Percentiles rank a stretch among this genome's conserved stretches.
phyloP scores from a whole-genome alignment of 2,797 vertebrate species.

The Sorex maritimensis region DNA sequence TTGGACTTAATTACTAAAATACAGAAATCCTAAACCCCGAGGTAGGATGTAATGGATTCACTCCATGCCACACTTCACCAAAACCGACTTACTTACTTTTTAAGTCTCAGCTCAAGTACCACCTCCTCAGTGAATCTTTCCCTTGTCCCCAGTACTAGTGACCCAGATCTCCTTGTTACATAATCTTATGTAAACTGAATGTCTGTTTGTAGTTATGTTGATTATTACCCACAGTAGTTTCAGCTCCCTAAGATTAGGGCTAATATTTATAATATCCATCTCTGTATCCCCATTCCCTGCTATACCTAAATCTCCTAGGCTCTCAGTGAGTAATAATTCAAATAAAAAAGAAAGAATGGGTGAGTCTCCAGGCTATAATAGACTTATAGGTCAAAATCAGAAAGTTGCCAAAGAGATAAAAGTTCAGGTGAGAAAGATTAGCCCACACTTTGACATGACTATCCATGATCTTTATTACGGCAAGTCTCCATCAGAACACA shows the following conservation, averaged over 20 bases:
- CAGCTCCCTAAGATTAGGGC: too few relatives aligned
- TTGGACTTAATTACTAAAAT: too few relatives aligned
- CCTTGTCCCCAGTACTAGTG: not conserved
- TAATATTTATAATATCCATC: too few relatives aligned
- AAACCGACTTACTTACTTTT: not conserved
- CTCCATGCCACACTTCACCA: not conserved
- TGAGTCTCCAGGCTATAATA: not conserved
- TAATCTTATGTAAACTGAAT: not conserved
- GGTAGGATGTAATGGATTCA: not conserved
- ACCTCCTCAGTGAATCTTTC: constrained; percentile 25
- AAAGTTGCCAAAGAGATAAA: not conserved
- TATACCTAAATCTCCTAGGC: too few relatives aligned
- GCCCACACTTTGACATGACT: not conserved
- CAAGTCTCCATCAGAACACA: not conserved
- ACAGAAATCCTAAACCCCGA: too few relatives aligned
- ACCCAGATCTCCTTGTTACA: not conserved
- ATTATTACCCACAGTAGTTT: too few relatives aligned
- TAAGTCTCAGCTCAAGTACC: not conserved
- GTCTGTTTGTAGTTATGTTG: too few relatives aligned
- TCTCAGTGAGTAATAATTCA: too few relatives aligned
- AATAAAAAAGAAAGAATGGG: too few relatives aligned
- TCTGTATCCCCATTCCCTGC: too few relatives aligned
- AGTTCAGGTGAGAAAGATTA: not conserved
- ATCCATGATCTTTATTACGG: not conserved
- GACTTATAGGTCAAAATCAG: not conserved